Base-by-base conservation (phyloP, 2,113 vertebrate species). In the Labeo rohita region DNA sequence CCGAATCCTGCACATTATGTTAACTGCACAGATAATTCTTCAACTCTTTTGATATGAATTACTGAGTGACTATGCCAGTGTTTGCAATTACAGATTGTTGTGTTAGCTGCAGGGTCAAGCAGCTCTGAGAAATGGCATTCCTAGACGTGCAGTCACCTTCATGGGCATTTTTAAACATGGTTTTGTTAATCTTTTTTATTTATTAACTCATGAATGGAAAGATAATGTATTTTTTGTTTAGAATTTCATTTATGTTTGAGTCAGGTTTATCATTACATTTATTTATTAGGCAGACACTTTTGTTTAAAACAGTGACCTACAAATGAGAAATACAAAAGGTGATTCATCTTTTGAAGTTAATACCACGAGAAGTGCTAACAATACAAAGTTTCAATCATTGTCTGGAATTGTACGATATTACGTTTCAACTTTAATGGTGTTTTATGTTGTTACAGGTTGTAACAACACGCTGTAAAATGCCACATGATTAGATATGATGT, bases 131-230 rank as follows among this genome's bases (percentile, higher is more conserved):
- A 77, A 7, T 18, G n/a, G 15, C 28, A 36, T 54, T 77, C 47
- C 74, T 76, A 52, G 74, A 76, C 52, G 49, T 76, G 11, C 23
- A 52, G 74, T 52, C 23, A 76, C 23, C 23, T 54, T 77, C 75
- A 54, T 0, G 12, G 12, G 8, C 13, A 49, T 8, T 50, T 49
- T 47, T n/a, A 0, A 15, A 39, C 49, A 75, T 6, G 11, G 36
- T 10, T 45, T n/a, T 4, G 7, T 21, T 8, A 18, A 45, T 21
- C 68, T 45, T 72, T 45, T 45, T 45, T n/a, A 72, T n/a, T 21
- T 2, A 72, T 74, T 49, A 74, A 74, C 72, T 74, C 13, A 13
- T 49, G 72, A 74, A 47, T 21, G 0, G 21, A 74, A 49, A 15
- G 5, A 23, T 23, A 2, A 4, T 15, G 45, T 13, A 23, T 49